A percentile compares a stretch with the other conserved stretches of the same genome.
Evolutionary conservation across 1,140 invertebrate genomes (phyloP).

Genomic region (Sycophila sp.): DNA sequence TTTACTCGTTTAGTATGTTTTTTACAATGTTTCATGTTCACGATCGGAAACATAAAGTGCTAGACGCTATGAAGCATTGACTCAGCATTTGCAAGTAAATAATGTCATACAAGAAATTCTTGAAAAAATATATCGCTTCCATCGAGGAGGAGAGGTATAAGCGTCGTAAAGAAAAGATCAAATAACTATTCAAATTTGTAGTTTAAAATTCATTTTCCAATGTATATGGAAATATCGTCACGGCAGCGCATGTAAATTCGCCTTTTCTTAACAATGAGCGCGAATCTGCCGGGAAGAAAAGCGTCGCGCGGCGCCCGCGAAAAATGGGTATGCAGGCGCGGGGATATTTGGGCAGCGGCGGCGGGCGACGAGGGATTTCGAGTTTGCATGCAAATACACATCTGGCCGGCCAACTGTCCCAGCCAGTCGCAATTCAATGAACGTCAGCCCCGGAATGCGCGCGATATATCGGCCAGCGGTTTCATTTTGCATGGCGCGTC

Average conservation of each 20-base stretch:
- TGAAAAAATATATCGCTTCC: no score
- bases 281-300: neutral
- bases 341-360: neutral
- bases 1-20: no score
- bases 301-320: neutral
- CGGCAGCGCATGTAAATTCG: neutral
- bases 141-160: no score
- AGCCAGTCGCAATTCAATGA: constrained; percentile 17
- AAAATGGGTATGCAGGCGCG: neutral
- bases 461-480: no score
- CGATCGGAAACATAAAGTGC: no score
- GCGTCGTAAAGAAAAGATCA: no score
- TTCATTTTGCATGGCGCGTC: neutral
- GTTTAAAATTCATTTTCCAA: neutral
- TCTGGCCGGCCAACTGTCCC: constrained; percentile 11
- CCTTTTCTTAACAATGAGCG: neutral
- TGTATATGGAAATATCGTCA: neutral
- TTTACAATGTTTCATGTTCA: no score
- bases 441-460: neutral
- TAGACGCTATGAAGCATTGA: no score
- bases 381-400: constrained; percentile 31
- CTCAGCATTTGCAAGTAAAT: no score
- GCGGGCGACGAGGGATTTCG: neutral
- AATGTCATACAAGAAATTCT: no score
- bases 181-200: neutral